Evolutionary conservation across 2,888 invertebrate genomes (phyloP).

Genomic region (Caradrina kadenii): DNA sequence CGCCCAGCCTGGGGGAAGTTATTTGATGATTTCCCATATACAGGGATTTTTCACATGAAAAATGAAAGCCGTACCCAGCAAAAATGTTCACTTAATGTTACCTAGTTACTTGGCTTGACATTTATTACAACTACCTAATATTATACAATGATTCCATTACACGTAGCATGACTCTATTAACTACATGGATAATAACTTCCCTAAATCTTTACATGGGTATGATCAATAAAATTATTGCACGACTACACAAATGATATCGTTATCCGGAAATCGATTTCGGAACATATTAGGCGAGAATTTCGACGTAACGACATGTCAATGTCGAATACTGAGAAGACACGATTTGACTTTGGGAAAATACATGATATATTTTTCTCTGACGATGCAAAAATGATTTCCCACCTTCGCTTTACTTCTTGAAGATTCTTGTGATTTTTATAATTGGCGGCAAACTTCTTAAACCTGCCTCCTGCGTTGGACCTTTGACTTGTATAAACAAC

Average conservation of each 20-base stretch:
- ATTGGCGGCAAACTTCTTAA: too few species aligned
- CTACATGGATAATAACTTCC: neutral
- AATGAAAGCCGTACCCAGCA: too few species aligned
- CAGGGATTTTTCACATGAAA: too few species aligned
- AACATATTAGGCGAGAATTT: conserved; percentile 7
- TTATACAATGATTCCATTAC: too few species aligned
- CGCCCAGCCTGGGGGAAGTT: too few species aligned
- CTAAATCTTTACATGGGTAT: neutral
- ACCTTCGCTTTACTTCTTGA: neutral
- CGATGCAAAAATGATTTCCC: neutral
- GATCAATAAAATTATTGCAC: neutral
- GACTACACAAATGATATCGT: conserved; percentile 15
- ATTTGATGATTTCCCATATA: too few species aligned
- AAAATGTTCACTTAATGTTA: too few species aligned
- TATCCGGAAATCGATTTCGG: conserved; percentile 17
- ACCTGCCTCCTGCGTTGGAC: too few species aligned
- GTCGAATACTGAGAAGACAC: conserved; percentile 9
- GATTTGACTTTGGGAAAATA: conserved; percentile 22
- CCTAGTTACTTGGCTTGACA: too few species aligned
- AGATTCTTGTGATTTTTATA: neutral
- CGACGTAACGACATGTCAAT: conserved; percentile 29
- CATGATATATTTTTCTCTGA: conserved; percentile 12
- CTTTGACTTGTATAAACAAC: too few species aligned
- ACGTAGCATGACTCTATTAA: neutral
- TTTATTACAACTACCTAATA: too few species aligned